phyloP scores from a whole-genome alignment of 2,888 invertebrate species.

The Polymixis flavicincta region DNA sequence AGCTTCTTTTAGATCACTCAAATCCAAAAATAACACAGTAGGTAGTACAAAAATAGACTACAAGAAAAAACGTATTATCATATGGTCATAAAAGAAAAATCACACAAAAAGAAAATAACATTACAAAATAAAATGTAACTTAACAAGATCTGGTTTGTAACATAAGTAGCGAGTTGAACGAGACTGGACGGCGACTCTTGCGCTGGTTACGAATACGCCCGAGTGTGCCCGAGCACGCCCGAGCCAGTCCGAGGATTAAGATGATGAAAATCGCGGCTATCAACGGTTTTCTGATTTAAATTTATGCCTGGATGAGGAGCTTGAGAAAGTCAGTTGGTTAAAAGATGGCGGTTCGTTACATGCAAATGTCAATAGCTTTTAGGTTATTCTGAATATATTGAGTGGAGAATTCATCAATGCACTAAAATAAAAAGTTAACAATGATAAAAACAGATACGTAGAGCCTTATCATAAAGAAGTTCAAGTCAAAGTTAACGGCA shows the following conservation, averaged over 20 bases:
- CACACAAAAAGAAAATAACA: conserved; percentile 34
- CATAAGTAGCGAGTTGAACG: conserved; percentile 62
- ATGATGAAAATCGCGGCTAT: conserved; percentile 61
- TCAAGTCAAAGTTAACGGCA: neutral
- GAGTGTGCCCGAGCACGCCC: conserved; percentile 37
- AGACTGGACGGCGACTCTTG: conserved; percentile 67
- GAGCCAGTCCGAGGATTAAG: conserved; percentile 49
- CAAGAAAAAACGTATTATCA: conserved; percentile 28
- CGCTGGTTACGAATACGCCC: conserved; percentile 48
- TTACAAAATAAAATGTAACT: conserved; percentile 58
- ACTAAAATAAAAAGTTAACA: neutral
- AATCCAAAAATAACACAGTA: conserved; percentile 40
- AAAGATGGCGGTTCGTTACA: neutral
- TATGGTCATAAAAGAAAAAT: conserved; percentile 32
- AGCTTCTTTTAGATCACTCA: conserved; percentile 14
- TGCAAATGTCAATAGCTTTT: neutral
- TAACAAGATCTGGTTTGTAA: conserved; percentile 65
- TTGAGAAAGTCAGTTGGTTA: conserved; percentile 34
- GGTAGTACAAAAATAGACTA: conserved; percentile 36
- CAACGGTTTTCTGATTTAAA: conserved; percentile 52
- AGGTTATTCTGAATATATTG: neutral
- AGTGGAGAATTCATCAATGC: neutral
- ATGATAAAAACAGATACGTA: neutral
- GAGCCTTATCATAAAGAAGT: neutral
- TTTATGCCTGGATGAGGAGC: conserved; percentile 34